A percentile compares a stretch with the other conserved stretches of the same genome.
Evolutionary conservation across 2,797 vertebrate genomes (phyloP).

Genomic region (Yasuhikotakia modesta): DNA sequence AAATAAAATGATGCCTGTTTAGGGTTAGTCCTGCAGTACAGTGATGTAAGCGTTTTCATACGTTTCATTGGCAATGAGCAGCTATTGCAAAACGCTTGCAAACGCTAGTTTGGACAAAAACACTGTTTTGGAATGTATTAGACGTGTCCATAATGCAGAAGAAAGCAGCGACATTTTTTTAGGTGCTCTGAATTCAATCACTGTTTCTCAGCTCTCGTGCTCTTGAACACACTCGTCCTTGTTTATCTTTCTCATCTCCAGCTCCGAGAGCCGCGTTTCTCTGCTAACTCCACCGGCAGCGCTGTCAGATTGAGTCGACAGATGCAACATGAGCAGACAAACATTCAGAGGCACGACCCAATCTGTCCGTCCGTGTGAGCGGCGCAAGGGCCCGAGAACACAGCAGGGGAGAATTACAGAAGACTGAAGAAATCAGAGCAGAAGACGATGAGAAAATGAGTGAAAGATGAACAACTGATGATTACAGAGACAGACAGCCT

Average conservation of each 20-base stretch:
- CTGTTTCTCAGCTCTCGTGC: neutral
- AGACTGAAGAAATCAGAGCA: neutral
- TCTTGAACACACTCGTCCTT: neutral
- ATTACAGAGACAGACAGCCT: constrained; percentile 16
- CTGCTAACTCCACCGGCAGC: constrained; percentile 33
- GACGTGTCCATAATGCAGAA: no score
- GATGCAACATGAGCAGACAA: constrained; percentile 41
- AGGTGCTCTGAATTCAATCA: neutral
- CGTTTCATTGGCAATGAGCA: neutral
- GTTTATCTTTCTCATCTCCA: constrained; percentile 11
- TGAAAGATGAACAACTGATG: neutral
- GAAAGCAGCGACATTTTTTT: no score
- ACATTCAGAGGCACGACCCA: constrained; percentile 36
- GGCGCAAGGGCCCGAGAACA: neutral
- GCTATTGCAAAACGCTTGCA: no score
- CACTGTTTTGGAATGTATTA: no score
- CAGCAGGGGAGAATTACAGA: constrained; percentile 13
- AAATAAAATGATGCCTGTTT: neutral
- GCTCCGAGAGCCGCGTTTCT: constrained; percentile 20
- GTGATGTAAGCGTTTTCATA: neutral
- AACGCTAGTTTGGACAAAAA: no score
- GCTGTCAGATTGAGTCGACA: constrained; percentile 61
- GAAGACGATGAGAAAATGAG: neutral
- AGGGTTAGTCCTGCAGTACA: no score
- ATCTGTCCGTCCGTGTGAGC: constrained; percentile 43